Evolutionary conservation across 2,113 vertebrate species (phyloP), one percentile per base, ranked within the genome.

Genomic region (Sylvietta virens): DNA sequence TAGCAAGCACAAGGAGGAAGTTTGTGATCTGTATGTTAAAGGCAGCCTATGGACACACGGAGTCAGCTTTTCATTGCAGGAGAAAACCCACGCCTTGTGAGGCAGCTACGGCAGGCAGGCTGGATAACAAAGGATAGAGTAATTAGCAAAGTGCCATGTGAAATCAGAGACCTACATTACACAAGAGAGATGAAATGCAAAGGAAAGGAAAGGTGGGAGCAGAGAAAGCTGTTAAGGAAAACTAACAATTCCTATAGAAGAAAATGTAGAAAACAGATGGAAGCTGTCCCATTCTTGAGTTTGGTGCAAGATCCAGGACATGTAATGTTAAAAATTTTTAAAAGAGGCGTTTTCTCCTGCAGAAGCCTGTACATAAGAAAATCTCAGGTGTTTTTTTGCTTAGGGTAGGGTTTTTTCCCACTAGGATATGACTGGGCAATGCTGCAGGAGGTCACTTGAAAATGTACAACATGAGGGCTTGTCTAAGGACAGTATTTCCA

Each of bases 101-200:
- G 57, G 88, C 81, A 83, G 81, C 85, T 66, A 92, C 2, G 15
- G 79, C 67, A 90, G 82, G 76, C 88, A 74, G 86, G 86, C 57
- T 88, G 82, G 22, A 57, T 69, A 93, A 86, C 2, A 51, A 86
- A 74, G 65, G 57, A 57, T 69, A 76, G 15, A 57, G 80, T 94
- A 95, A 95, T 96, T 96, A 96, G 80, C 93, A 69, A 86, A 92
- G 93, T 78, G 92, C 90, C 90, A 88, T 6, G 53, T 88, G 90
- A 90, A 97, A 95, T 93, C 69, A 84, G 92, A 93, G 88, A 81
- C 65, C 80, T 93, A 81, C 92, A 84, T 74, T 61, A 90, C 94
- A 84, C 86, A 64, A 31, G 72, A 83, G 90, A 76, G 51, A 57
- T 17, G 57, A 81, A 92, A 96, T 57, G 60, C 69, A 86, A 93